Evolutionary conservation across 2,888 invertebrate genomes (phyloP).

Genomic region (Scaptomyza parva): DNA sequence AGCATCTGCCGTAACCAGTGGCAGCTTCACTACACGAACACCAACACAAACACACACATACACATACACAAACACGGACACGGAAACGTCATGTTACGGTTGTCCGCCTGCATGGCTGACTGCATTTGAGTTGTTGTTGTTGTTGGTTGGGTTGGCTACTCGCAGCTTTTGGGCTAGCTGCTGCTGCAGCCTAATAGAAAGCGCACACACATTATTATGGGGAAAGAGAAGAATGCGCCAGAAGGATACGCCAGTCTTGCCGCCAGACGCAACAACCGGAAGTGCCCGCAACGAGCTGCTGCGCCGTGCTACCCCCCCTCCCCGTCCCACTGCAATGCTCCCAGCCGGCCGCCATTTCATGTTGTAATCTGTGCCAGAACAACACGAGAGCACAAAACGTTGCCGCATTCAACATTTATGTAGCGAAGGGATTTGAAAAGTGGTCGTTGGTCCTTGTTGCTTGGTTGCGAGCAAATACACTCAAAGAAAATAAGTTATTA

Average conservation of each 20-base stretch:
- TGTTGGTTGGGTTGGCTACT: too few relatives aligned
- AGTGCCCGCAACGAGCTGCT: slow-evolving; percentile 57
- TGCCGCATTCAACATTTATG: slow-evolving; percentile 56
- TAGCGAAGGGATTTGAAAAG: slow-evolving; percentile 49
- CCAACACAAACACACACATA: slow-evolving; percentile 18
- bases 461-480: not conserved
- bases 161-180: too few relatives aligned
- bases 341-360: slow-evolving; percentile 40
- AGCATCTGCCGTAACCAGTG: slow-evolving; percentile 23
- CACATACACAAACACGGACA: slow-evolving; percentile 51
- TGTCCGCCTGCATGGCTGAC: slow-evolving; percentile 71
- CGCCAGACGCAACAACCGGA: slow-evolving; percentile 46
- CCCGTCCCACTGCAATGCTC: too few relatives aligned
- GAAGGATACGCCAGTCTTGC: not conserved
- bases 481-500: not conserved
- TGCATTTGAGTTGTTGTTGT: slow-evolving; percentile 52
- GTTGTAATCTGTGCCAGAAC: slow-evolving; percentile 75
- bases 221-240: not conserved
- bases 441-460: slow-evolving; percentile 28
- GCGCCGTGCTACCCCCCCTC: too few relatives aligned
- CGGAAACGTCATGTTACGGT: slow-evolving; percentile 79
- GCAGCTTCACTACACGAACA: too few relatives aligned
- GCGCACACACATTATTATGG: slow-evolving; percentile 46
- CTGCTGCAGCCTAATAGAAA: slow-evolving; percentile 63
- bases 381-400: slow-evolving; percentile 54